Evolutionary conservation across 2,888 invertebrate genomes (phyloP).

Genomic region (Caenorhabditis doughertyi): DNA sequence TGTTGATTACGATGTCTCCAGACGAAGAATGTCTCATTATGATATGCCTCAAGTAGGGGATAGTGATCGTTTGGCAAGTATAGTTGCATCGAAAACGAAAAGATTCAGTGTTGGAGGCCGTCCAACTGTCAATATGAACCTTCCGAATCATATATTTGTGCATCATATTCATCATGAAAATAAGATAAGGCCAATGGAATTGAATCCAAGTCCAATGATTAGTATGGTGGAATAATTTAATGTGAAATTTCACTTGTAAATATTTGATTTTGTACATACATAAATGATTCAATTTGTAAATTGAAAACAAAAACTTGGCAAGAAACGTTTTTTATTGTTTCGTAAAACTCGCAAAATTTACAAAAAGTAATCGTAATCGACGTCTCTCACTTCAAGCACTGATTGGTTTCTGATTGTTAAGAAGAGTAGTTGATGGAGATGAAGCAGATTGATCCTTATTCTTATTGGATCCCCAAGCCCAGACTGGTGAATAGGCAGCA

Average conservation of each 20-base stretch:
- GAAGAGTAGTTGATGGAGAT: slow-evolving; percentile 3
- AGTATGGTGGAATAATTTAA: slow-evolving; percentile 37
- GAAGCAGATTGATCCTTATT: slow-evolving; percentile 39
- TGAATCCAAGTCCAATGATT: slow-evolving; percentile 4
- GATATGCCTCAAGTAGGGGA: slow-evolving; percentile 55
- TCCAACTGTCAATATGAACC: slow-evolving; percentile 42
- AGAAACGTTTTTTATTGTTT: slow-evolving; percentile 13
- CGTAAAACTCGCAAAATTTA: not conserved
- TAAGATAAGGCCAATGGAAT: slow-evolving; percentile 30
- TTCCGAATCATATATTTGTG: slow-evolving; percentile 53
- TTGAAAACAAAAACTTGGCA: not conserved
- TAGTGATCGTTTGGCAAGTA: slow-evolving; percentile 25
- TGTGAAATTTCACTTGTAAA: not conserved
- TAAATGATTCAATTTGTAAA: not conserved
- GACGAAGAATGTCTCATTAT: slow-evolving; percentile 44
- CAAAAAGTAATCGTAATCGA: slow-evolving; percentile 2
- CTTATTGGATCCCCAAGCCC: slow-evolving; percentile 31
- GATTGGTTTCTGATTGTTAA: slow-evolving; percentile 25
- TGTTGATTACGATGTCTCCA: slow-evolving; percentile 36
- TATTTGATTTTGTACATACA: not conserved
- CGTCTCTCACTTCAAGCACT: slow-evolving; percentile 33
- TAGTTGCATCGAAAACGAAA: slow-evolving; percentile 35
- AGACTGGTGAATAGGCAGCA: slow-evolving; percentile 41
- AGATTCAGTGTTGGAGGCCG: slow-evolving; percentile 46
- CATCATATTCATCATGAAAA: slow-evolving; percentile 54